Evolutionary conservation across 2,888 invertebrate genomes (phyloP), one percentile per base, ranked within the genome.

Genomic region (Choristoneura rosaceana): DNA sequence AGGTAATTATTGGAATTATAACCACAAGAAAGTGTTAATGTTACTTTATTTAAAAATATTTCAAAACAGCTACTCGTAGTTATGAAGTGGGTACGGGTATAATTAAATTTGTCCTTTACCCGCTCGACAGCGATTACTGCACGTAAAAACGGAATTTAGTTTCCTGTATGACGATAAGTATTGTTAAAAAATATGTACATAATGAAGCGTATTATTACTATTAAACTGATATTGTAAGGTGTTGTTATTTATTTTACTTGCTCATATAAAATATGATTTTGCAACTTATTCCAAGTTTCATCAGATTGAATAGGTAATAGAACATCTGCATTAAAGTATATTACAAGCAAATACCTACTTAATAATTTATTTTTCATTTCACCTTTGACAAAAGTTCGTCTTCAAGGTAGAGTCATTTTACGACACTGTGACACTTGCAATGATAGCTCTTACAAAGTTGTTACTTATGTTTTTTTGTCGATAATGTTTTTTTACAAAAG

Each of bases 101-200:
- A 25, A 12, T 55, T 55, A 10, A 52, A 52, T 17, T 55, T 15
- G 17, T 52, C 9, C 52, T 52, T 52, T 17, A 52, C 7, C 3
- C 52, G 17, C 17, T 50, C 50, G 50, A 50, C 12, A 55, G 55
- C 25, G 52, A 52, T 52, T 55, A 25, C 12, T 55, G 12, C 25
- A 55, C 55, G 55, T 25, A 55, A 55, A 55, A 55, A 55, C 55
- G 55, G 55, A 55, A 55, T 55, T 25, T 10, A 55, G 55, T 55
- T 55, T 55, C 55, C 55, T 55, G 55, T 47, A 47, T 12, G 3
- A 55, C 25, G 55, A 55, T 55, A 55, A 55, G 25, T 25, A 12
- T 4, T 10, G 55, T 25, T 25, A 12, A 25, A 25, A 12, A 25
- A 10, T 12, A 55, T 25, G 17, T 52, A 52, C 52, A 9, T 52